Conservation (phyloP, 2,113 vertebrate species). For the Chaenogobius annularis region DNA sequence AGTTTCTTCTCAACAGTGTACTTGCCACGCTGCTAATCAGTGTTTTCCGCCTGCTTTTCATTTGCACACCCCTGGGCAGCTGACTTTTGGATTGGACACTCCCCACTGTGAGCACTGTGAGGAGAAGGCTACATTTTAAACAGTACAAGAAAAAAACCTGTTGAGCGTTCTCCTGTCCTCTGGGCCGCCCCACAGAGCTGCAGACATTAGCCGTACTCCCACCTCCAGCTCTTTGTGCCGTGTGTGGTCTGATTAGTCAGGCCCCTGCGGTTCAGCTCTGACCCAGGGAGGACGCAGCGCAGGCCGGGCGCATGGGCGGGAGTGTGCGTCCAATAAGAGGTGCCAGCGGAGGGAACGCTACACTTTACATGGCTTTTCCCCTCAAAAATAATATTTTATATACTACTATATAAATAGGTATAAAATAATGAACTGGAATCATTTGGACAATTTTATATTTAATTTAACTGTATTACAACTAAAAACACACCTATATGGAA, state of each 20-base stretch:
- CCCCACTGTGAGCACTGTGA: not conserved
- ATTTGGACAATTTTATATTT: not conserved
- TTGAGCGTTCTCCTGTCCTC: slow-evolving; percentile 1
- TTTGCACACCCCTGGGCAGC: slow-evolving; percentile 6
- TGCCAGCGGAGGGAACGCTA: slow-evolving; percentile 57
- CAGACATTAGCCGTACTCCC: slow-evolving; percentile 28
- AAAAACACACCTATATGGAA: too few relatives aligned
- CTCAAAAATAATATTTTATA: slow-evolving; percentile 23
- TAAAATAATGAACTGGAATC: not conserved
- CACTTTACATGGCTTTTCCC: slow-evolving; percentile 49
- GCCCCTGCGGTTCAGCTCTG: slow-evolving; percentile 51
- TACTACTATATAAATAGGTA: not conserved
- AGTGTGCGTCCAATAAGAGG: slow-evolving; percentile 15
- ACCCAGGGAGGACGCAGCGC: slow-evolving; percentile 46
- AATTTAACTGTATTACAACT: too few relatives aligned
- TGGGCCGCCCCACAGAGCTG: slow-evolving; percentile 19
- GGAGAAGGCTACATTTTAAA: not conserved
- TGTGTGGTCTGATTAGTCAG: slow-evolving; percentile 70
- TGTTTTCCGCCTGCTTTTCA: not conserved
- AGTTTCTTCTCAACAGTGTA: not conserved
- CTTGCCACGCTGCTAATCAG: slow-evolving; percentile 1
- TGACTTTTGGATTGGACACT: slow-evolving; percentile 12
- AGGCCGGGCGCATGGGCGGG: slow-evolving; percentile 17
- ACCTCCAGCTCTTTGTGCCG: slow-evolving; percentile 16
- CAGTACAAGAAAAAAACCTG: slow-evolving; percentile 7